Evolutionary conservation across 1,140 invertebrate species (phyloP), one percentile per base, ranked within the genome.

Genomic region (Pachyrhynchus sulphureomaculatus): DNA sequence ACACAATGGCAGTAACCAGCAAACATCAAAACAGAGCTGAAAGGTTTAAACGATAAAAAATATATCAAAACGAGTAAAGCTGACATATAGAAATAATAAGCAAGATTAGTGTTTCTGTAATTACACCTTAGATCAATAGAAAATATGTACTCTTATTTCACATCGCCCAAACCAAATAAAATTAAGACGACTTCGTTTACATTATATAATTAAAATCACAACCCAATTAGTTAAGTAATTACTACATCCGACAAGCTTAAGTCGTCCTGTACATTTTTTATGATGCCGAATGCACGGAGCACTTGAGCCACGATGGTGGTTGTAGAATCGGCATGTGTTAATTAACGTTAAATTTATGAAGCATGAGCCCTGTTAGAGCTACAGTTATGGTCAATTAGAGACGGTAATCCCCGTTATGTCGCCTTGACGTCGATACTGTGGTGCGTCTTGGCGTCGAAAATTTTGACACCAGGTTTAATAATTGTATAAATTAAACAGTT

Each of bases 341-440:
- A 68, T 65, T 65, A 62, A 48, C 37, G 33, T 54, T 57, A 55
- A 64, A 68, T 68, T 68, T 68, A 68, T 62, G 64, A 61, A 63
- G 44, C 64, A 65, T 62, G 53, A 51, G 34, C 58, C 66, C 64
- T 55, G 48, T 59, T 62, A 61, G 32, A 47, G 21, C 32, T 63
- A 62, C 60, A 56, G 59, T 66, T 66, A 66, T 66, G 39, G 63
- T 61, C 66, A 64, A 67, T 64, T 67, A 64, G 58, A 41, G 41
- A 55, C 49, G 44, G 54, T 55, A 57, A 41, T 39, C 12, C 20
- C 51, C 9, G 32, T 54, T 41, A 52, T 52, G 32, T 34, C 32
- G 49, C 49, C 34, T 13, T 51, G 21, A 4, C 17, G 49, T 18
- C 49, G 49, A 42, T 42, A 13, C 13, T 13, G 15, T 13, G 3